These are phyloP conservation scores for Coracopsis vasa DNA, from an alignment of 2,113 vertebrate species.

Conservation along the genomic window DNA sequence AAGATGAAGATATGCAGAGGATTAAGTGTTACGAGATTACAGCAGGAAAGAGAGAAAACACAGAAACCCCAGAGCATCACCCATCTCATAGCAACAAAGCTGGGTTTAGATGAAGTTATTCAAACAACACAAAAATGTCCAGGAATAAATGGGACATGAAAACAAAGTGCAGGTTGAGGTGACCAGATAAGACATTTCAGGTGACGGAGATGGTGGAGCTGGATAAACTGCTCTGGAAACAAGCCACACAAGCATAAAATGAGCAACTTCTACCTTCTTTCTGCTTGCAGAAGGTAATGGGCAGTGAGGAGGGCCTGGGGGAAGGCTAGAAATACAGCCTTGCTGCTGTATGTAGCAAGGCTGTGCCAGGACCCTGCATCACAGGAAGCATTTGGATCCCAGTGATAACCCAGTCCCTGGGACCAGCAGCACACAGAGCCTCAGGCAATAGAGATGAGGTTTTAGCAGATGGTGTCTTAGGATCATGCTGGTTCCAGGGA, in stretches of 20 bases:
- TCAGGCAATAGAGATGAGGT: background rate
- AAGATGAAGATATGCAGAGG: background rate
- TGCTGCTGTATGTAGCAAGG: background rate
- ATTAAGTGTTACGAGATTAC: slow-evolving; percentile 10
- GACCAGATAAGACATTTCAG: background rate
- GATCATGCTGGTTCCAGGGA: background rate
- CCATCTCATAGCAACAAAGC: slow-evolving; percentile 41
- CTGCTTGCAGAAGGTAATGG: background rate
- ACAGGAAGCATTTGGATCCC: background rate
- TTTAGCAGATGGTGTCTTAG: background rate
- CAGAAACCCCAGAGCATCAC: background rate
- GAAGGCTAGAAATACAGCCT: background rate
- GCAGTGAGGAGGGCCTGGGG: background rate
- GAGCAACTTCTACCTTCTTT: background rate
- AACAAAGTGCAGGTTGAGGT: background rate
- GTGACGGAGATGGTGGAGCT: background rate
- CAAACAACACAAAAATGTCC: background rate
- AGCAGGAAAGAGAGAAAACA: background rate
- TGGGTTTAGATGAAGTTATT: slow-evolving; percentile 1
- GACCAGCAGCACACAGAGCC: accelerated
- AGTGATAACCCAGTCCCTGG: background rate
- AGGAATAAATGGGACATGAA: background rate
- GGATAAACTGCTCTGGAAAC: background rate
- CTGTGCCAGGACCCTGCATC: background rate
- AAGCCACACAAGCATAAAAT: background rate